Base-by-base conservation (phyloP, 2,888 invertebrate species). In the Xanthostigma xanthostigma region DNA sequence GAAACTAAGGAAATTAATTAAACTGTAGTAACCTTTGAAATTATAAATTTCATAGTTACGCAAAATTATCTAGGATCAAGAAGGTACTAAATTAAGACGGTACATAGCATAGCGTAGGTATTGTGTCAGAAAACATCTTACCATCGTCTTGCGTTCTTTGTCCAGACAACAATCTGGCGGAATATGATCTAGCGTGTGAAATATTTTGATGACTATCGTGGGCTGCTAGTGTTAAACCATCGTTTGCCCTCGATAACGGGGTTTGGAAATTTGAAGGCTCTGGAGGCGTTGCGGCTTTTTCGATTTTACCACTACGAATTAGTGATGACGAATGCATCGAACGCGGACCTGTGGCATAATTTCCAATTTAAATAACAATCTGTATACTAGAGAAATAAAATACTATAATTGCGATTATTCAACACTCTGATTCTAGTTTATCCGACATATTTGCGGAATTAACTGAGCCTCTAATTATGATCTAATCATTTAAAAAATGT, bases 251-350 rank as follows among this genome's bases (percentile, higher is more conserved):
- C 13, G 46, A 39, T 33, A 46, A 38, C 8, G 46, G 46, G 27
- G 46, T 46, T 14, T 14, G 14, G 46, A 46, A 46, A 35, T 46
- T 36, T 27, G 46, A 34, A 13, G 36, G 40, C 33, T 46, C 59
- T 9, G 62, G 62, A 0, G 67, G 66, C 5, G 66, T 62, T 9
- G 60, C 54, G 49, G 63, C 61, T 11, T 62, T 61, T 51, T 65
- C 64, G 27, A 57, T 57, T 53, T 66, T 66, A 44, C 63, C 63
- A 50, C 53, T 45, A 6, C 66, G 60, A 12, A 66, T 40, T 27
- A 66, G 51, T 1, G 66, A 62, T 11, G 66, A 65, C 39, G 66
- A 58, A 55, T 65, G 64, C 59, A 65, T 62, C 50, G 58, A 63
- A 37, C 66, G 63, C 2, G 67, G 65, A 60, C 67, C 67, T 67